Evolutionary conservation across 2,888 invertebrate species (phyloP), one percentile per base, ranked within the genome.

Genomic region (Desoria tigrina): DNA sequence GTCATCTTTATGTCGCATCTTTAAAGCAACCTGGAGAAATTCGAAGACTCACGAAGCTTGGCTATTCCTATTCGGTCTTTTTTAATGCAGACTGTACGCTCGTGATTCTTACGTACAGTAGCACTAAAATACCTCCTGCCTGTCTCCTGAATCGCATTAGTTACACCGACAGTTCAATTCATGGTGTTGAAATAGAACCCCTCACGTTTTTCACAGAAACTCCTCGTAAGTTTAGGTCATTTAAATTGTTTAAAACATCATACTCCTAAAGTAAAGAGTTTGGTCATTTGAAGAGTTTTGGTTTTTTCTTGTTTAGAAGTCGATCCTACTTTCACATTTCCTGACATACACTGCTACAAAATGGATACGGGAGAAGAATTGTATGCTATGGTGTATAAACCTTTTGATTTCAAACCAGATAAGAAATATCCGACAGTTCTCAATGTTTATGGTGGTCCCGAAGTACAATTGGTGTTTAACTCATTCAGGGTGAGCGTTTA

Each of bases 401-500:
- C 92, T 1, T 87, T 88, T 78, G 85, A 86, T 79, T 80, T 80
- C 74, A 77, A 80, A 69, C 82, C 83, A 0, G 86, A 85, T 7
- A 80, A 81, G 16, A 87, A 89, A 68, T 94, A 94, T 82, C 97
- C 99, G 1, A 94, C 95, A 18, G 89, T 99, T 67, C 85, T 98
- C 57, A 94, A 95, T 81, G 93, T 99, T 61, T 99, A 99, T 80
- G 99, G 96, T 2, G 99, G 99, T 0, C 99, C 99, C 0, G 96
- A 97, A 80, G 95, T 98, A 55, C 98, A 99, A 82, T 86, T 96
- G 42, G 98, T 99, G 67, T 92, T 92, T 61, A 98, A 99, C 82
- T 90, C 91, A 6, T 96, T 93, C 79, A 92, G 93, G 86, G 92
- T 92, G 78, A 80, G 80, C 9, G 26, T 6, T n/a, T n/a, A n/a